Evolutionary conservation across 2,113 vertebrate genomes (phyloP).

Genomic region (Triplophysa siluroides): DNA sequence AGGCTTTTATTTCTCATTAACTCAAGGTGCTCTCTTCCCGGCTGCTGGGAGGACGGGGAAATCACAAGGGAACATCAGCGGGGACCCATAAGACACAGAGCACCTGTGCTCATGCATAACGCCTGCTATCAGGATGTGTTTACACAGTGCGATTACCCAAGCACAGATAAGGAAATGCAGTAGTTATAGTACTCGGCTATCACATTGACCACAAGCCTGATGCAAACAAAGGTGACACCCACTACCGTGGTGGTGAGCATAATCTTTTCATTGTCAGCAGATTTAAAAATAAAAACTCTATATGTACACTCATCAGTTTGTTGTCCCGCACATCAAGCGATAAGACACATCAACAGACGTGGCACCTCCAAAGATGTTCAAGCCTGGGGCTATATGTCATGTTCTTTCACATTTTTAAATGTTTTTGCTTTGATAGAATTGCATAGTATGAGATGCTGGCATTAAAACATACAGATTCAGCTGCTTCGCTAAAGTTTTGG

Average conservation of each 20-base stretch:
- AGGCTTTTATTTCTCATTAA: slow-evolving; percentile 44
- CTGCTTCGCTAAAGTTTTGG: not conserved
- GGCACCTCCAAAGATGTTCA: not conserved
- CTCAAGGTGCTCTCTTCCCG: not conserved
- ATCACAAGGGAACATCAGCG: slow-evolving; percentile 21
- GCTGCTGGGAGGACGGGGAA: not conserved
- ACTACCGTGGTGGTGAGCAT: not conserved
- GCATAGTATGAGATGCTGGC: not conserved
- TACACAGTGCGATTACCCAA: not conserved
- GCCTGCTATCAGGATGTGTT: slow-evolving; percentile 7
- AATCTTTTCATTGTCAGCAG: slow-evolving; percentile 10
- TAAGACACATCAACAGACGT: not conserved
- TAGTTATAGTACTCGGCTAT: slow-evolving; percentile 5
- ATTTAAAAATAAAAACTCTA: not conserved
- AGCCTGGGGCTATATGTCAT: not conserved
- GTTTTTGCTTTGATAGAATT: not conserved
- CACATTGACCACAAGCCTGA: slow-evolving; percentile 6
- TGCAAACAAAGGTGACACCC: not conserved
- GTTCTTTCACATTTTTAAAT: not conserved
- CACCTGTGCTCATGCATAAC: not conserved
- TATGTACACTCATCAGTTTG: slow-evolving; percentile 22
- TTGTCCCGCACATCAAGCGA: not conserved
- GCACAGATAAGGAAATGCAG: slow-evolving; percentile 3
- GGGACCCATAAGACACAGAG: not conserved
- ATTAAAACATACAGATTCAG: not conserved